phyloP scores from a whole-genome alignment of 2,888 invertebrate genomes.

The Pecten maximus region DNA sequence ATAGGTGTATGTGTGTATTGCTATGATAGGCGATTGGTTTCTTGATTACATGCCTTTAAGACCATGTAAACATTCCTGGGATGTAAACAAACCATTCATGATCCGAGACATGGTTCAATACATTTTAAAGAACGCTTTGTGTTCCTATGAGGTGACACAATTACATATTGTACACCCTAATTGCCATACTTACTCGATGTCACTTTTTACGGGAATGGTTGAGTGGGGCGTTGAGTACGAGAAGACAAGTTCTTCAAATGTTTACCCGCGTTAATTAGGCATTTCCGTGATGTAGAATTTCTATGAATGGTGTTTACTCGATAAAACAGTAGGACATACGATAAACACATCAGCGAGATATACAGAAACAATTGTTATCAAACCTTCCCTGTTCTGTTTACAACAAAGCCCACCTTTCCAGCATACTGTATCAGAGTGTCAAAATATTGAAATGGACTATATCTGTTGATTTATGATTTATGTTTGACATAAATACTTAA shows the following conservation, averaged over 20 bases:
- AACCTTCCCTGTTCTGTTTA: neutral
- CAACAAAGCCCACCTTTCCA: neutral
- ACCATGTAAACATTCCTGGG: conserved; percentile 15
- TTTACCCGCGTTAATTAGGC: conserved; percentile 6
- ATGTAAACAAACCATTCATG: conserved; percentile 29
- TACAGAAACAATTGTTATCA: neutral
- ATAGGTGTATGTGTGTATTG: conserved; percentile 11
- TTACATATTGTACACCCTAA: neutral
- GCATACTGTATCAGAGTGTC: neutral
- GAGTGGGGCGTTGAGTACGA: neutral
- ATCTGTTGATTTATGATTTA: neutral
- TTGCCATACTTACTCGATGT: neutral
- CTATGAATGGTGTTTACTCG: neutral
- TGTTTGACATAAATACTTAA: neutral
- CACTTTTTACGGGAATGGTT: neutral
- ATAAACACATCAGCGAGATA: neutral
- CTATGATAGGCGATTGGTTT: neutral
- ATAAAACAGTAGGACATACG: neutral
- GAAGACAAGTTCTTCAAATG: conserved; percentile 7
- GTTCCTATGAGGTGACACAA: neutral
- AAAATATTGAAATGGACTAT: neutral
- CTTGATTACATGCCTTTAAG: neutral
- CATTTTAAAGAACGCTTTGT: neutral
- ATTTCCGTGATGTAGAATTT: conserved; percentile 6
- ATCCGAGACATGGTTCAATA: neutral